A percentile compares a stretch with the other conserved stretches of the same genome.
phyloP scores from a whole-genome alignment of 2,797 vertebrate species.

The Onychomys leucogaster region DNA sequence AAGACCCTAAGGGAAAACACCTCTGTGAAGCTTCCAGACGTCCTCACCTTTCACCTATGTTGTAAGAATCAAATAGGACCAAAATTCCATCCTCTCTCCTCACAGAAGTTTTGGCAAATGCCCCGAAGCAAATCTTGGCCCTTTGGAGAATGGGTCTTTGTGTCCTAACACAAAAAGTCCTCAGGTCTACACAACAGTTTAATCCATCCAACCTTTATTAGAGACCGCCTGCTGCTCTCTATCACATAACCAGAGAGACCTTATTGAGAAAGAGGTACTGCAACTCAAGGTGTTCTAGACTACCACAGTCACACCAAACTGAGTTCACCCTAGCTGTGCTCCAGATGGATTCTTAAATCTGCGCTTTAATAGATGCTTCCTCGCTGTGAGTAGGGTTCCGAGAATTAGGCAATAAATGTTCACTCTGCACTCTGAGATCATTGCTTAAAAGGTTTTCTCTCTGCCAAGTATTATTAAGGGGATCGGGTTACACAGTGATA shows the following conservation, averaged over 20 bases:
- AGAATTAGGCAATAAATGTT: constrained; percentile 84
- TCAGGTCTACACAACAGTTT: neutral
- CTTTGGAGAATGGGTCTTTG: neutral
- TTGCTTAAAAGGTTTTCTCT: constrained; percentile 83
- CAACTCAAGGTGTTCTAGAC: constrained; percentile 27
- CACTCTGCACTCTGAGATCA: constrained; percentile 80
- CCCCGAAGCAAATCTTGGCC: neutral
- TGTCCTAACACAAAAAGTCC: neutral
- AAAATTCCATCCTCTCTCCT: neutral
- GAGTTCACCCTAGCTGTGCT: constrained; percentile 18
- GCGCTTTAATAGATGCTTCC: constrained; percentile 77
- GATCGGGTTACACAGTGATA: constrained; percentile 76
- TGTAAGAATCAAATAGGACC: neutral
- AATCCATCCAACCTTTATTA: neutral
- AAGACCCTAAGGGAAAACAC: neutral
- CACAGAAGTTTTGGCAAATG: neutral
- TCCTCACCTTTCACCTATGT: neutral
- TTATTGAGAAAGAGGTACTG: neutral
- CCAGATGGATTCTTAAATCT: constrained; percentile 75
- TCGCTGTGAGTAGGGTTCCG: constrained; percentile 79
- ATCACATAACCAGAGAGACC: neutral
- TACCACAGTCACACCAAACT: neutral
- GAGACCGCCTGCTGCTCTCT: neutral
- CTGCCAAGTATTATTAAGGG: constrained; percentile 80
- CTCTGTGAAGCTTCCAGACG: neutral